Base-by-base conservation (phyloP, 92 coral and sea anemone species). In the Palythoa heliodiscus region DNA sequence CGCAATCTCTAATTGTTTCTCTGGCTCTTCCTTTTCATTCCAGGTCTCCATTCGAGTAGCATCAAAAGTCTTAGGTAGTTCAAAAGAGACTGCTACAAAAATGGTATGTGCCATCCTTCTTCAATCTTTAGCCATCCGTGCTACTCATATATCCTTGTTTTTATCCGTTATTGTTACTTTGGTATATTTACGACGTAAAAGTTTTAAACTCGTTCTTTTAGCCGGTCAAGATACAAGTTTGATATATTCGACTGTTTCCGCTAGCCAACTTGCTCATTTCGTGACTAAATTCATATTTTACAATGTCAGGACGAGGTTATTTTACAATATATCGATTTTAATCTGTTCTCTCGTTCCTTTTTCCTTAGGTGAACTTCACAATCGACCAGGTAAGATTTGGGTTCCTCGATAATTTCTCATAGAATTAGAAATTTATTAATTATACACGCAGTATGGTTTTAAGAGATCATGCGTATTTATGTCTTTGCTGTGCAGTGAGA, bases 21-120 rank as follows among this genome's bases (percentile, higher is more conserved):
- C 89, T 38, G n/a, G n/a, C n/a, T n/a, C 50, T 76, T 88, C 95
- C 95, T 91, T 94, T 92, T 86, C 84, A 77, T 82, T 88, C 88
- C 88, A 88, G 90, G 95, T 83, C 95, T 93, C 91, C 93, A 70
- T 83, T 83, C 50, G 50, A 74, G 88, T 70, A 70, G 83, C 90
- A 76, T 80, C 78, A 75, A 79, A 25, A 70, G 74, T 83, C 71
- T 89, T 79, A 76, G 75, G 78, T 88, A 69, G 76, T 78, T 86
- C 88, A 90, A 88, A 82, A 69, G 87, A 88, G 92, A 85, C 80
- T 64, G 86, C 82, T 90, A 76, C 90, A 90, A 91, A 78, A 80
- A 96, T 96, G 98, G 98, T 96, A 93, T 89, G 98, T 82, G 74
- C 92, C 98, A 96, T 96, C 98, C 53, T 50, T n/a, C 29, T 77